These are phyloP conservation scores for Stenurella melanura DNA, from an alignment of 2,888 invertebrate genomes.

Conservation along the genomic window DNA sequence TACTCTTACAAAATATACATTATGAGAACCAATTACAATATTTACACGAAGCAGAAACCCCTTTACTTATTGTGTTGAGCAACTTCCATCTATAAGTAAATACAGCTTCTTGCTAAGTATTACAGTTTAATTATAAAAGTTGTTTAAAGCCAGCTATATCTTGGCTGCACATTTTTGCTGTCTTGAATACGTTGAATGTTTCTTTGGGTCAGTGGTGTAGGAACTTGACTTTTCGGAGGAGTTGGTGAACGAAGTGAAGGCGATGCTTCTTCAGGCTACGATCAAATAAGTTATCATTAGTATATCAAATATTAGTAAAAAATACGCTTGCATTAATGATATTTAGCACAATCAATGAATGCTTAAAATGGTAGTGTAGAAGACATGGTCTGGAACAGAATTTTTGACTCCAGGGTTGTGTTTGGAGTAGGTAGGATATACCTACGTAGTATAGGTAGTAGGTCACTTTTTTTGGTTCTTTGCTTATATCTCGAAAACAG, in stretches of 20 bases:
- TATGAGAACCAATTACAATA: not conserved
- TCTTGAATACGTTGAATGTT: conserved; percentile 75
- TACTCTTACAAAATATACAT: conserved; percentile 4
- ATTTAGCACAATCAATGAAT: too few species aligned
- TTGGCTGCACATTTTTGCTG: conserved; percentile 76
- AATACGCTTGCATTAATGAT: not conserved
- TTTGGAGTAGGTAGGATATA: too few species aligned
- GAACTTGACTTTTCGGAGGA: conserved; percentile 42
- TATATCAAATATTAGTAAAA: not conserved
- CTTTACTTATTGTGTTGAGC: conserved; percentile 18
- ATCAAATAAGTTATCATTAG: not conserved
- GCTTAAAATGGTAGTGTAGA: too few species aligned
- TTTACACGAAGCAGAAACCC: conserved; percentile 7
- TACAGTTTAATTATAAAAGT: conserved; percentile 35
- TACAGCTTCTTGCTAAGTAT: conserved; percentile 30
- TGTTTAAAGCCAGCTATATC: conserved; percentile 78
- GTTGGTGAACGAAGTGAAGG: conserved; percentile 21
- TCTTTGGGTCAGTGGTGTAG: conserved; percentile 60
- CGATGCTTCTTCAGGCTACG: conserved; percentile 11
- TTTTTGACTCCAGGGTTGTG: too few species aligned
- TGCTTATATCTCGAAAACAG: too few species aligned
- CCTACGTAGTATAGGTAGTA: too few species aligned
- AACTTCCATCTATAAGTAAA: conserved; percentile 26
- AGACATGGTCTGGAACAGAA: too few species aligned
- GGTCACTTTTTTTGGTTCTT: too few species aligned